Conservation (phyloP, 53 echinoderm and acorn worm genomes). For the Henricia sp. region DNA sequence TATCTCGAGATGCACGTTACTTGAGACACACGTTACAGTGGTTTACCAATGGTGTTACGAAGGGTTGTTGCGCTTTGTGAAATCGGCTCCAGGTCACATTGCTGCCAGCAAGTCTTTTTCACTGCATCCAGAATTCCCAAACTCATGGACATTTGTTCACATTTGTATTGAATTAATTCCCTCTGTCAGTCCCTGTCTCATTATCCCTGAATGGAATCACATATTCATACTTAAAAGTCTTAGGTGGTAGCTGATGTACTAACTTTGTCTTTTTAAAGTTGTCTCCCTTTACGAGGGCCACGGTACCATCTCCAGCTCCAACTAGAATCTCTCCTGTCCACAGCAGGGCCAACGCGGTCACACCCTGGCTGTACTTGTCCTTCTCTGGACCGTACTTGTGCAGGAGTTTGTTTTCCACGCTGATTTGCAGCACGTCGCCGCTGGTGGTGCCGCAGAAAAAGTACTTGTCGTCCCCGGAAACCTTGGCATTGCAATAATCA, state of each 20-base stretch:
- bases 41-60: too few relatives aligned
- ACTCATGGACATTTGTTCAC: too few relatives aligned
- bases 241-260: neutral
- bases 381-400: constrained; percentile 80
- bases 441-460: constrained; percentile 97
- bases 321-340: constrained; percentile 79
- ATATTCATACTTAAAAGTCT: too few relatives aligned
- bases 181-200: too few relatives aligned
- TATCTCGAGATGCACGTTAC: too few relatives aligned
- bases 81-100: too few relatives aligned
- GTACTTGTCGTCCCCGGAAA: constrained; percentile 73
- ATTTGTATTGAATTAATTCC: too few relatives aligned
- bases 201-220: too few relatives aligned
- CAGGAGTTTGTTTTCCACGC: constrained; percentile 60
- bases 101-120: too few relatives aligned
- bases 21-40: too few relatives aligned
- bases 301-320: constrained; percentile 88
- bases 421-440: constrained; percentile 88
- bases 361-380: constrained; percentile 87
- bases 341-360: constrained; percentile 83
- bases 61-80: too few relatives aligned
- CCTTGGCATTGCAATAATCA: constrained; percentile 56
- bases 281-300: constrained; percentile 74
- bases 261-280: constrained; percentile 86
- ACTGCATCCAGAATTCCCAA: too few relatives aligned